A percentile compares a stretch with the other conserved stretches of the same genome.
These are phyloP conservation scores for Geococcyx californianus DNA, from an alignment of 2,113 vertebrate species.

Conservation along the genomic window DNA sequence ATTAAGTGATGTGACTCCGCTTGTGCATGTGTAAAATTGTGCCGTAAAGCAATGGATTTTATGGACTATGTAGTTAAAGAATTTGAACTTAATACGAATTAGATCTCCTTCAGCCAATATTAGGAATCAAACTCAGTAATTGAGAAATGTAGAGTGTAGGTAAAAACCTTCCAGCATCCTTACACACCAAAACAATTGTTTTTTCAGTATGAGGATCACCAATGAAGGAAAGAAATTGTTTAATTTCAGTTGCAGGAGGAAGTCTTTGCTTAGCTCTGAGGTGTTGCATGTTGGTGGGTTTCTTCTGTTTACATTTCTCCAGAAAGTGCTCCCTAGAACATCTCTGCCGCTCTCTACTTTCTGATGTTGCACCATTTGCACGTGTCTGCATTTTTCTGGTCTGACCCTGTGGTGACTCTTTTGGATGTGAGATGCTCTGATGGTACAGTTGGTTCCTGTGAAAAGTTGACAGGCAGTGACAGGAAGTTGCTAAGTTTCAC, in stretches of 20 bases:
- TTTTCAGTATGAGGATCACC: background rate
- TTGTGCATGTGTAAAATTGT: background rate
- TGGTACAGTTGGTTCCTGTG: background rate
- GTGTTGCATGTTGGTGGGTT: background rate
- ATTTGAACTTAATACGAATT: background rate
- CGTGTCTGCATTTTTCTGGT: background rate
- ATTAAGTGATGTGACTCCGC: background rate
- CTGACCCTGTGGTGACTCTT: background rate
- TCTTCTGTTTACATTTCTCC: background rate
- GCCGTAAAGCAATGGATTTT: background rate
- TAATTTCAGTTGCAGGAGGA: background rate
- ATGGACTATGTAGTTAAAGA: background rate
- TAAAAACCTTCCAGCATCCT: background rate
- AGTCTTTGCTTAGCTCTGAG: background rate
- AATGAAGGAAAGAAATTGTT: background rate
- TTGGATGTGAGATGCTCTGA: background rate
- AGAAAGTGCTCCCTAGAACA: background rate
- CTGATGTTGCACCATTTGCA: background rate
- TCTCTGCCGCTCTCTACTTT: background rate
- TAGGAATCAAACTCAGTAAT: background rate
- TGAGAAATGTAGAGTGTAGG: background rate
- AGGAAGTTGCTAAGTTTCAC: background rate
- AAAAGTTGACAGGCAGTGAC: background rate
- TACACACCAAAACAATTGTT: background rate
- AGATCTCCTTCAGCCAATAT: background rate